Evolutionary conservation across 1,140 invertebrate genomes (phyloP), one percentile per base, ranked within the genome.

Genomic region (Amyelois transitella): DNA sequence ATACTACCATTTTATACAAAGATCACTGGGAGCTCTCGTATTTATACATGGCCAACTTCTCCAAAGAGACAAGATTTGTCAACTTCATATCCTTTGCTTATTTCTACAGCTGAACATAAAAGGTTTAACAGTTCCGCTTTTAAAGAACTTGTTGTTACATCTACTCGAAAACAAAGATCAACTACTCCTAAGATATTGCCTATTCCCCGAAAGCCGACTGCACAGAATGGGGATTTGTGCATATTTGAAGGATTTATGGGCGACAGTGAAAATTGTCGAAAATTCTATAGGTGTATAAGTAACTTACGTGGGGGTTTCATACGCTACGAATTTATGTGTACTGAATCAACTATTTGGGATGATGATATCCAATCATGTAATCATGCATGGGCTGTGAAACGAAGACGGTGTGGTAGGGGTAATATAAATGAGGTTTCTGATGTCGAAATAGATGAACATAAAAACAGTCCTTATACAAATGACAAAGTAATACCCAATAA

Each of bases 241-340:
- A 63, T 43, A 5, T 62, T 63, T 25, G 92, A 94, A 86, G 94
- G 93, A 62, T 95, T 93, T 80, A 87, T 93, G 60, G 90, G 91
- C 25, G 91, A 94, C 84, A 88, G 86, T 28, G 80, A 89, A 58
- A 91, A 96, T 72, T 96, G 95, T 71, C 91, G 86, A 58, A 94
- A 94, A 77, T 96, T 95, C 76, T 94, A 94, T 71, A 91, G 94
- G 80, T 96, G 94, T 81, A 92, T 95, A 17, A 88, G 89, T 53
- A 89, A 91, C 58, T 90, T 90, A 10, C 75, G 88, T 14, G 90
- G 88, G 52, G 87, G 87, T 1, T 94, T 90, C 60, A 90, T 83
- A 50, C 91, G 89, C 74, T 92, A 92, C 65, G 91, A 93, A 65
- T 95, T 93, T 81, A 88, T 87, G 8, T 95, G 94, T 72, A 92